Base-by-base conservation (phyloP, 2,888 invertebrate genomes). In the Drosophila neotestacea region DNA sequence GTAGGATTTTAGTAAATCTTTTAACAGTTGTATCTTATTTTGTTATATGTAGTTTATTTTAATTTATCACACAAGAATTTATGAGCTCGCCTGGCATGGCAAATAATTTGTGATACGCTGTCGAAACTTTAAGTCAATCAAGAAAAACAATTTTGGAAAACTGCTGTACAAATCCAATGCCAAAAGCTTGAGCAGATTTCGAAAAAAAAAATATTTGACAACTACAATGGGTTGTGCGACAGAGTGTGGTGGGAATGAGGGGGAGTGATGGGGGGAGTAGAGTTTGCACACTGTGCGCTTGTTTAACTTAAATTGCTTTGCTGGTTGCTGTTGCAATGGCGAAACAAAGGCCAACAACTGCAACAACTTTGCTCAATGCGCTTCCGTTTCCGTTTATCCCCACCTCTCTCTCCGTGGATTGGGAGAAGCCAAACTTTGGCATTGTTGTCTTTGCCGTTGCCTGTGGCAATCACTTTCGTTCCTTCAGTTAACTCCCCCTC, bases 221-320 rank as follows among this genome's bases (percentile, higher is more conserved):
- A 79, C 72, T 77, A 66, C 70, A 83, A 56, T 46, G 28, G 44
- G 34, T 73, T 82, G 80, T 51, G 67, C 28, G 10, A 22, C 16
- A 13, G 13, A 34, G 38, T n/a, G 62, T 30, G 30, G 3, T 4
- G n/a, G 41, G 2, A 7, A 6, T 2, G 62, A 10, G 50, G 30
- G 36, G 27, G 16, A 7, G 10, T 9, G 27, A 28, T 10, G 22
- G 44, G 34, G 4, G 34, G 36, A 34, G 46, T 36, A 28, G 41
- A 28, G 58, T 52, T 59, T 60, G 61, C 54, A 59, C 70, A 70
- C 63, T 71, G 54, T 65, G 73, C 71, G 85, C 88, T 86, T 85
- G 85, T 85, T 89, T 85, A 89, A 85, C 86, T 85, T 85, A 85
- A 85, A 85, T 85, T 85, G 89, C 89, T 88, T 89, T 88, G 84